Percentiles rank a stretch among this genome's conserved stretches.
Evolutionary conservation across 1,140 invertebrate species (phyloP).

Genomic region (Pollicipes pollicipes): DNA sequence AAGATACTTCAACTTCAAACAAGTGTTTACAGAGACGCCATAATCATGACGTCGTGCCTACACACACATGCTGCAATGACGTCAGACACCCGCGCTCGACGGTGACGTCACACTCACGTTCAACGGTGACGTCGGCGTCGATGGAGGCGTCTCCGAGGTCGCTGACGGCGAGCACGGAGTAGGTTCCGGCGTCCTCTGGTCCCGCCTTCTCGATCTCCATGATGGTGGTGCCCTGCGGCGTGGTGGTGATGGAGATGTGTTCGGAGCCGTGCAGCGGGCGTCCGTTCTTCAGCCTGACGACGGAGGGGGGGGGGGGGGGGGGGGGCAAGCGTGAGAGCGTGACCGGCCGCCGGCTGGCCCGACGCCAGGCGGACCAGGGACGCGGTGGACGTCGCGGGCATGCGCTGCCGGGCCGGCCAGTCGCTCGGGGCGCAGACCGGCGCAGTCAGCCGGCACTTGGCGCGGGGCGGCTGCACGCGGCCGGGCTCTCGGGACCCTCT

Average conservation of each 20-base stretch:
- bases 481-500: too few relatives aligned
- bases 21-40: too few relatives aligned
- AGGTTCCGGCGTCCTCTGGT: constrained; percentile 37
- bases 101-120: constrained; percentile 12
- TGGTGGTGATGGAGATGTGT: constrained; percentile 16
- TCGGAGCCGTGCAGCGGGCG: constrained; percentile 18
- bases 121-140: constrained; percentile 17
- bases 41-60: too few relatives aligned
- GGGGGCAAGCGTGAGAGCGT: constrained; percentile 4
- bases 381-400: too few relatives aligned
- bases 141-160: constrained; percentile 21
- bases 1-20: too few relatives aligned
- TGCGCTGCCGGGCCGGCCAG: too few relatives aligned
- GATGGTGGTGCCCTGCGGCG: constrained; percentile 23
- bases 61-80: too few relatives aligned
- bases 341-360: not conserved
- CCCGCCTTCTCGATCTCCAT: constrained; percentile 36
- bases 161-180: constrained; percentile 36
- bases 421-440: too few relatives aligned
- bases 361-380: too few relatives aligned
- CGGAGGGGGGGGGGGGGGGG: not conserved
- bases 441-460: too few relatives aligned
- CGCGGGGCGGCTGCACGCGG: too few relatives aligned
- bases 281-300: constrained; percentile 22
- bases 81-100: not conserved